Evolutionary conservation across 2,888 invertebrate genomes (phyloP).

Genomic region (Philereme vetulata): DNA sequence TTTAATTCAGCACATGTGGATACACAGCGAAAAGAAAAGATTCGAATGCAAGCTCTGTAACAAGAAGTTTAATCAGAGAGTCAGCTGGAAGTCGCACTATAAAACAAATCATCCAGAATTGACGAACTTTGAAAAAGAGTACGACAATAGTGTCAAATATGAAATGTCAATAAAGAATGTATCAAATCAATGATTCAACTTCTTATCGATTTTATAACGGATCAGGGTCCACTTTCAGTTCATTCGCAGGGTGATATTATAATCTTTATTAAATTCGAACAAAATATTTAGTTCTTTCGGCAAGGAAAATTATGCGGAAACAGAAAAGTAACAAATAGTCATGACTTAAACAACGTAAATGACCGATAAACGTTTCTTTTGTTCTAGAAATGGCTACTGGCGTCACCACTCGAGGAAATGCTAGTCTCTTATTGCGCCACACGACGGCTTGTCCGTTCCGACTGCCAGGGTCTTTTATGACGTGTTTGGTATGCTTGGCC

Average conservation of each 20-base stretch:
- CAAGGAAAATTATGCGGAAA: neutral
- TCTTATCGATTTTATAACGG: too few species aligned
- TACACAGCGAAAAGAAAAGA: constrained; percentile 70
- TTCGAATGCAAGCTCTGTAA: constrained; percentile 70
- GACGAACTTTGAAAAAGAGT: constrained; percentile 53
- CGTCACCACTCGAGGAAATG: constrained; percentile 49
- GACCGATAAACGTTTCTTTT: constrained; percentile 48
- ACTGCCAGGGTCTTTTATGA: constrained; percentile 44
- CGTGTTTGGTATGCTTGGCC: constrained; percentile 50
- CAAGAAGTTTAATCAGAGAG: constrained; percentile 72
- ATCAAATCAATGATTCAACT: too few species aligned
- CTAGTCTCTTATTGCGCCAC: constrained; percentile 48
- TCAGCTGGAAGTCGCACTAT: constrained; percentile 76
- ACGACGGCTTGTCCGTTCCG: constrained; percentile 57
- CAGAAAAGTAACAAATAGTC: neutral
- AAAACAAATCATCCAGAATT: constrained; percentile 70
- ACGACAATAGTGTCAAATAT: constrained; percentile 44
- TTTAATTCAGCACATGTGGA: constrained; percentile 73
- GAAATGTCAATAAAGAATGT: neutral
- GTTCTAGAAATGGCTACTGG: constrained; percentile 52
- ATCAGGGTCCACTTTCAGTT: too few species aligned
- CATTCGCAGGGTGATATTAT: too few species aligned
- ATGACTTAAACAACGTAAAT: constrained; percentile 27
- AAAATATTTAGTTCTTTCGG: neutral
- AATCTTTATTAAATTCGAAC: neutral